Conservation (phyloP, 2,797 vertebrate species). For the Argyrosomus regius region DNA sequence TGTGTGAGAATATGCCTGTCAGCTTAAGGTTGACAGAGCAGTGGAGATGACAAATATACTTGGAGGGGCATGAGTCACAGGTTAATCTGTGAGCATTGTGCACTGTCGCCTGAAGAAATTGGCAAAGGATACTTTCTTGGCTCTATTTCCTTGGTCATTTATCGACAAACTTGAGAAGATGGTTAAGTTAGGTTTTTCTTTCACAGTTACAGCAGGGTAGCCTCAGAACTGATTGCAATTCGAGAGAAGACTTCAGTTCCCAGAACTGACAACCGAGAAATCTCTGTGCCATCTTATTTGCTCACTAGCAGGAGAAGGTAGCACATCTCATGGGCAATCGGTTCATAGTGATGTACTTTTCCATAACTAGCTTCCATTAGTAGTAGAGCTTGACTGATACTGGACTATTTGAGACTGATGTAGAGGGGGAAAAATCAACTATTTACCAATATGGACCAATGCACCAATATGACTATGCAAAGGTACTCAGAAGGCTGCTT, state of each 20-base stretch:
- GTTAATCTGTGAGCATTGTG: slow-evolving; percentile 50
- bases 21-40: slow-evolving; percentile 24
- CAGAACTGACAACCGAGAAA: slow-evolving; percentile 6
- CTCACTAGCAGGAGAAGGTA: background rate
- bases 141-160: slow-evolving; percentile 17
- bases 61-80: slow-evolving; percentile 26
- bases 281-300: slow-evolving; percentile 28
- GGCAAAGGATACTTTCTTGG: background rate
- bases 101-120: slow-evolving; percentile 43
- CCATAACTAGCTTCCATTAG: background rate
- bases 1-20: slow-evolving; percentile 43
- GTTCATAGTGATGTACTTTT: background rate
- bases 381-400: background rate
- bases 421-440: too few species aligned
- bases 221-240: background rate
- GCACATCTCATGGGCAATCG: background rate
- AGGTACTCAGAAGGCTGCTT: too few species aligned
- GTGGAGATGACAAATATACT: slow-evolving; percentile 53
- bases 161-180: slow-evolving; percentile 23
- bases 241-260: background rate
- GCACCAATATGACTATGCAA: too few species aligned
- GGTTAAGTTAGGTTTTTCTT: background rate
- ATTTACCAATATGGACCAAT: too few species aligned
- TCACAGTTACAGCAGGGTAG: background rate
- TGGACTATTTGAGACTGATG: too few species aligned